Percentiles rank a stretch among this genome's conserved stretches.
phyloP scores from a whole-genome alignment of 2,888 invertebrate genomes.

The Eilema depressum region DNA sequence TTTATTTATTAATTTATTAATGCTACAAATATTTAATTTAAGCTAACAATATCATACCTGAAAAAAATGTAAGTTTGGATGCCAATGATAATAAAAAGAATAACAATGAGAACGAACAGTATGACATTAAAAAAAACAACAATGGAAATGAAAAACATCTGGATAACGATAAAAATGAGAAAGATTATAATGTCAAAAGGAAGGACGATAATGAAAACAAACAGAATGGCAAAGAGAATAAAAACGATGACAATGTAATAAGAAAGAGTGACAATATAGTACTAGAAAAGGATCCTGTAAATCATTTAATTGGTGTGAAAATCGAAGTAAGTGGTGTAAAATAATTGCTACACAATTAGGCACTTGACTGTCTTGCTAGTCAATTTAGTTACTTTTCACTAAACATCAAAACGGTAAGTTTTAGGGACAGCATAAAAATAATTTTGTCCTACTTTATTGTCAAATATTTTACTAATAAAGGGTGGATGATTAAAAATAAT shows the following conservation, averaged over 20 bases:
- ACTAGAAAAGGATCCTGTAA: conserved; percentile 82
- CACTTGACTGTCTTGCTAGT: too few species aligned
- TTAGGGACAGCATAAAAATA: too few species aligned
- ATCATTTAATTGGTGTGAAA: conserved; percentile 80
- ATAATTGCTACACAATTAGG: neutral
- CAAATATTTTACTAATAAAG: too few species aligned
- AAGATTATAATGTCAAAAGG: neutral
- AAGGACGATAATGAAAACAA: neutral
- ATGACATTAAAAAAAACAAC: too few species aligned
- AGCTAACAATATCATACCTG: neutral
- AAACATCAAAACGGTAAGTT: too few species aligned
- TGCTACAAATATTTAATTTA: neutral
- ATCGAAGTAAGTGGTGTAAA: conserved; percentile 69
- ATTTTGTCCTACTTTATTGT: too few species aligned
- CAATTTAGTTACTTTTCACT: too few species aligned
- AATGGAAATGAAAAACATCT: too few species aligned
- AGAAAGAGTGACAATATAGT: conserved; percentile 52
- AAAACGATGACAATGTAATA: conserved; percentile 29
- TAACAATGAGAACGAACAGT: neutral
- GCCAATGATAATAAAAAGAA: neutral
- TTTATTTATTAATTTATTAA: neutral
- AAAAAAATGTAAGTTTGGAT: neutral
- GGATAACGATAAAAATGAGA: neutral
- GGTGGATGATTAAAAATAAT: too few species aligned
- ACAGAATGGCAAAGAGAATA: neutral